These are phyloP conservation scores for Leptatherina wallacei DNA, from an alignment of 2,797 vertebrate species.

Conservation along the genomic window DNA sequence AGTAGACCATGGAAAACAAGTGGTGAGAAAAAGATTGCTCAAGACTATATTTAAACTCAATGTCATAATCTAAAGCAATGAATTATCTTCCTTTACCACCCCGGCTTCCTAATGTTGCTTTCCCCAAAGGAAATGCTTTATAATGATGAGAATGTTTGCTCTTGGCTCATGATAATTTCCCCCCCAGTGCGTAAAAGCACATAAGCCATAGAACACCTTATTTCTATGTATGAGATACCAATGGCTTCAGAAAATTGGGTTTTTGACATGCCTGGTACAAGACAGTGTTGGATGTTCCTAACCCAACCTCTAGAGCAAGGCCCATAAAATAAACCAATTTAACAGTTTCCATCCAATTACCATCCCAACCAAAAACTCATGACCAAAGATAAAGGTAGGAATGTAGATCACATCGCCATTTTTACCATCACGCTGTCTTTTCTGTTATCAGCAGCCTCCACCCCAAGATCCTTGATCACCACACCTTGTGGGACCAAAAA, in stretches of 20 bases:
- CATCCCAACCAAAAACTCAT: conserved; percentile 6
- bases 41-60: no score
- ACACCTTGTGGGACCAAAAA: neutral
- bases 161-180: no score
- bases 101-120: no score
- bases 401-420: neutral
- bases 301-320: neutral
- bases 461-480: neutral
- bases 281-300: neutral
- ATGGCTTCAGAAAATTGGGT: neutral
- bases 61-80: no score
- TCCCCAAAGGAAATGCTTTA: no score
- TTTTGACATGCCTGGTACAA: neutral
- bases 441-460: neutral
- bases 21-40: no score
- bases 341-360: conserved; percentile 2
- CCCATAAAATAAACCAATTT: conserved; percentile 4
- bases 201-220: no score
- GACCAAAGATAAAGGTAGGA: neutral
- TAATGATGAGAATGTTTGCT: no score
- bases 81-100: no score
- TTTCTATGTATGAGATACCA: neutral
- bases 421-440: neutral
- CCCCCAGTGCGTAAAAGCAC: no score
- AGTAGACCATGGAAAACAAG: no score